phyloP scores from a whole-genome alignment of 2,797 vertebrate genomes.

The Chanos chanos region DNA sequence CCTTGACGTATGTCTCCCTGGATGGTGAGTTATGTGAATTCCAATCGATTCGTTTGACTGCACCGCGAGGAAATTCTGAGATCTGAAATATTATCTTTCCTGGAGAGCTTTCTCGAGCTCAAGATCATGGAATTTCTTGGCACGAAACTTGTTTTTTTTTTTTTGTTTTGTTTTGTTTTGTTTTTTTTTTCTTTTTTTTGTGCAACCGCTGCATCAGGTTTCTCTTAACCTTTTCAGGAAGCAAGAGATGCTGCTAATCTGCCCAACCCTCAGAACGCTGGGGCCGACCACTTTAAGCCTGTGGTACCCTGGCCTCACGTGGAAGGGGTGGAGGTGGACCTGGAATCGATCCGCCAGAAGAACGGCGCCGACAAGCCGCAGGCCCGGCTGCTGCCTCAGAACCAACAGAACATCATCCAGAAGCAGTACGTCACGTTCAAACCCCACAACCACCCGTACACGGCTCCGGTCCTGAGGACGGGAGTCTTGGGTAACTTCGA shows the following conservation, averaged over 20 bases:
- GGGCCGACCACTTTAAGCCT: conserved; percentile 82
- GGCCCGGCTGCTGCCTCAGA: conserved; percentile 61
- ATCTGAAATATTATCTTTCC: no score
- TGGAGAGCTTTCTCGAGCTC: no score
- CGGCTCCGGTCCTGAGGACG: conserved; percentile 77
- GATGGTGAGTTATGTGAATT: no score
- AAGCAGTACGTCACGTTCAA: conserved; percentile 93
- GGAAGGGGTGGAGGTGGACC: conserved; percentile 95
- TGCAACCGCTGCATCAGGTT: background rate
- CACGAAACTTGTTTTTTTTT: no score
- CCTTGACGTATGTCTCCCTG: no score
- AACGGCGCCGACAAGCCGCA: conserved; percentile 73
- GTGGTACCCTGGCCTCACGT: conserved; percentile 97
- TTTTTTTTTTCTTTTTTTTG: background rate
- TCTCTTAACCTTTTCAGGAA: conserved; percentile 63
- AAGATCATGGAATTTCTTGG: no score
- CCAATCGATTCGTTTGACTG: no score
- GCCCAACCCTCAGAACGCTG: conserved; percentile 72
- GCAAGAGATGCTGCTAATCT: conserved; percentile 67
- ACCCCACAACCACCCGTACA: conserved; percentile 82
- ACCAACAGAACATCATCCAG: conserved; percentile 81
- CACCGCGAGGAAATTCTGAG: no score
- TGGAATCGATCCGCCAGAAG: conserved; percentile 88
- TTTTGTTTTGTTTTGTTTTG: no score
- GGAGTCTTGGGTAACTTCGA: conserved; percentile 90